Evolutionary conservation across 2,888 invertebrate species (phyloP).

Genomic region (Andrena chrysosceles): DNA sequence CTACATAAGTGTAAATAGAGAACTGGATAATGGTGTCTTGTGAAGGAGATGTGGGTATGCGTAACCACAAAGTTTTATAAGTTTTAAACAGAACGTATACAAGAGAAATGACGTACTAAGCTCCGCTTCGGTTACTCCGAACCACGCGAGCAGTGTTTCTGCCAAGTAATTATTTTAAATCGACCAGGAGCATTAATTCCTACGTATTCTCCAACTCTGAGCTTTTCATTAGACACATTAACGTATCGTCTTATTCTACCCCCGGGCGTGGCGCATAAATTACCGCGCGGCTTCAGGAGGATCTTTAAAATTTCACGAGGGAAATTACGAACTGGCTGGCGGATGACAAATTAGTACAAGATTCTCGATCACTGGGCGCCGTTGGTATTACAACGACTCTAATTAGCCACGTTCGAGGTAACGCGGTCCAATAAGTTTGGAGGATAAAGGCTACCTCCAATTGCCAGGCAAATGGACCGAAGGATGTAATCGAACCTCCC

Average conservation of each 20-base stretch:
- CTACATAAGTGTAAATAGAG: slow-evolving; percentile 29
- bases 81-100: not conserved
- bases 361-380: slow-evolving; percentile 62
- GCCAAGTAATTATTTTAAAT: slow-evolving; percentile 31
- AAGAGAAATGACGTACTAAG: not conserved
- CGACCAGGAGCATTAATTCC: slow-evolving; percentile 46
- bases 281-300: slow-evolving; percentile 27
- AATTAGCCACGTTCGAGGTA: slow-evolving; percentile 65
- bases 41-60: not conserved
- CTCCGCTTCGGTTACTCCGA: not conserved
- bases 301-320: slow-evolving; percentile 47
- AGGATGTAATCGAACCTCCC: slow-evolving; percentile 60
- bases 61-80: not conserved
- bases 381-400: slow-evolving; percentile 62
- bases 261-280: slow-evolving; percentile 61
- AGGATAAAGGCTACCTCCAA: slow-evolving; percentile 24
- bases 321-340: slow-evolving; percentile 57
- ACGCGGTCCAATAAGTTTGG: slow-evolving; percentile 63
- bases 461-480: slow-evolving; percentile 48
- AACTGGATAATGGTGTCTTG: slow-evolving; percentile 19
- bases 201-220: slow-evolving; percentile 35
- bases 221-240: slow-evolving; percentile 59
- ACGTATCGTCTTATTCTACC: slow-evolving; percentile 49
- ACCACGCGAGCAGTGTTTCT: slow-evolving; percentile 7
- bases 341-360: slow-evolving; percentile 68